Evolutionary conservation across 2,888 invertebrate genomes (phyloP).

Genomic region (Perizoma affinitatum): DNA sequence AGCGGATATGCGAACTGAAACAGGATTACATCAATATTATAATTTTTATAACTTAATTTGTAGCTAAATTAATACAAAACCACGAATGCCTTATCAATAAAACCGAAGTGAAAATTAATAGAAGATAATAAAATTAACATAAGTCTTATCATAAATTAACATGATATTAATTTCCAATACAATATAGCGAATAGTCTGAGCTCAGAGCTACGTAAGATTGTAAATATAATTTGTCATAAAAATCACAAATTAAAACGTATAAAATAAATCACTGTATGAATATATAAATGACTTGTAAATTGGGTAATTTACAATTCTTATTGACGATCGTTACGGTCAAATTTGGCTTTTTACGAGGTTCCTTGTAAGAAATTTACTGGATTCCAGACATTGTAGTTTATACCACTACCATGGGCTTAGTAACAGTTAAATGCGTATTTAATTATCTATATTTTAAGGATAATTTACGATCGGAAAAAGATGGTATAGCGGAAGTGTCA

Average conservation of each 20-base stretch:
- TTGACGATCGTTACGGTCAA: constrained; percentile 58
- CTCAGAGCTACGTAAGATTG: constrained; percentile 9
- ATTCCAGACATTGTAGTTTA: constrained; percentile 46
- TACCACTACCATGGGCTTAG: constrained; percentile 52
- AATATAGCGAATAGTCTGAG: constrained; percentile 3
- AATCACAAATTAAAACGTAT: constrained; percentile 56
- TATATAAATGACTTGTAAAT: constrained; percentile 67
- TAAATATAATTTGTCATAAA: constrained; percentile 46
- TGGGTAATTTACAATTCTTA: constrained; percentile 72
- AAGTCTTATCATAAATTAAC: constrained; percentile 18
- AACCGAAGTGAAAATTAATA: constrained; percentile 25
- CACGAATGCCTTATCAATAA: constrained; percentile 9
- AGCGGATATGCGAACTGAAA: too few relatives aligned
- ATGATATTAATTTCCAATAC: constrained; percentile 23
- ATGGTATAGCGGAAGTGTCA: neutral
- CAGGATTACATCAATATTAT: neutral
- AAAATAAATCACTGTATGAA: constrained; percentile 34
- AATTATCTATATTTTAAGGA: neutral
- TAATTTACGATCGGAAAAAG: neutral
- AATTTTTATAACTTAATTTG: neutral
- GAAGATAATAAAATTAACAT: constrained; percentile 26
- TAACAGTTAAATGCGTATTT: constrained; percentile 37
- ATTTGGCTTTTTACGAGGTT: constrained; percentile 66
- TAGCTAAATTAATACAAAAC: constrained; percentile 8
- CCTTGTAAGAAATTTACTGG: constrained; percentile 44